Conservation (phyloP, 2,797 vertebrate species). For the Tympanoctomys barrerae region DNA sequence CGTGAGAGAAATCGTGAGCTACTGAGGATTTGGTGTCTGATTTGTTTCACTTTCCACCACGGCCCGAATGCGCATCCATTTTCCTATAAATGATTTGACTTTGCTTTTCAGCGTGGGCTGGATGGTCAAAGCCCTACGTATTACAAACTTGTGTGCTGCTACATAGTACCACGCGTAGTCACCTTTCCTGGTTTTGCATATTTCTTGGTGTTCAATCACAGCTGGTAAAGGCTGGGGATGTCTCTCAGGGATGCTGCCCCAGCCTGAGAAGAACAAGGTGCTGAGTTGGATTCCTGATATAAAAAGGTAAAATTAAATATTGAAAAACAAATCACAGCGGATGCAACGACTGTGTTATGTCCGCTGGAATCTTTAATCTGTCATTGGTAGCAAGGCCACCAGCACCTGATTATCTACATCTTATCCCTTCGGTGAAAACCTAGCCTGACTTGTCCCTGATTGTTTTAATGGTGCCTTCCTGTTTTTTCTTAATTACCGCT, state of each 20-base stretch:
- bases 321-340: neutral
- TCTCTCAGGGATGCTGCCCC: too few relatives aligned
- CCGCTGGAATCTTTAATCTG: neutral
- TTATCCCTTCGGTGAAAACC: too few relatives aligned
- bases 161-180: neutral
- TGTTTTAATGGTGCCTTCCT: neutral
- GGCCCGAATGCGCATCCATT: neutral
- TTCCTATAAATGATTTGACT: neutral
- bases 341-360: too few relatives aligned
- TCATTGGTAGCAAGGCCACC: neutral
- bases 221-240: neutral
- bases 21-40: neutral
- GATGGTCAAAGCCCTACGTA: fast-evolving
- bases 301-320: too few relatives aligned
- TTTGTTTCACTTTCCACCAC: neutral
- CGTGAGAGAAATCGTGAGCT: neutral
- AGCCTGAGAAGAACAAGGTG: too few relatives aligned
- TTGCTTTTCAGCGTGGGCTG: neutral
- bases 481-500: neutral
- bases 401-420: neutral
- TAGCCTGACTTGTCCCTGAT: neutral
- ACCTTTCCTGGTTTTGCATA: neutral
- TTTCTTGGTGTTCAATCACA: neutral
- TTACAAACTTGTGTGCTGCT: neutral
- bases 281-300: too few relatives aligned